Conservation (phyloP, 2,113 vertebrate species). For the Rhagologus leucostigma region DNA sequence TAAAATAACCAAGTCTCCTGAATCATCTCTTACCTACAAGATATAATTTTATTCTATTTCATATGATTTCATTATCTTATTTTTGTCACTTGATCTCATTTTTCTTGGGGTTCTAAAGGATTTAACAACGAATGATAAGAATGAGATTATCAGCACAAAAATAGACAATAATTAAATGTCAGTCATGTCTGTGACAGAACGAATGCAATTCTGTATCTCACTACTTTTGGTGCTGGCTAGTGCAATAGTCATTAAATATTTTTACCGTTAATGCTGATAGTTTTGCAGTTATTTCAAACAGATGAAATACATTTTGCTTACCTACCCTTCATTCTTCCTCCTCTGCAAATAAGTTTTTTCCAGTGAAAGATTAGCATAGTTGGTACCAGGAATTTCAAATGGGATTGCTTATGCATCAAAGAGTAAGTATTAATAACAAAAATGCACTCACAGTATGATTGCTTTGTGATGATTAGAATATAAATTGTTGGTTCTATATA, state of each 20-base stretch:
- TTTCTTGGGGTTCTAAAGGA: conserved; percentile 75
- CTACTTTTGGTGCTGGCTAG: conserved; percentile 70
- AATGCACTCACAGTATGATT: conserved; percentile 68
- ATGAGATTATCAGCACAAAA: conserved; percentile 79
- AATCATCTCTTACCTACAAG: conserved; percentile 72
- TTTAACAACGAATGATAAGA: conserved; percentile 77
- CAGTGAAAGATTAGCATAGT: conserved; percentile 63
- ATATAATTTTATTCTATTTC: conserved; percentile 77
- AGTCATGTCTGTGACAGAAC: conserved; percentile 75
- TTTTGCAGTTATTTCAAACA: conserved; percentile 63
- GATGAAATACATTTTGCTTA: conserved; percentile 43
- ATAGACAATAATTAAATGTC: conserved; percentile 83
- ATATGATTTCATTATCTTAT: conserved; percentile 79
- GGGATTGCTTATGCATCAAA: conserved; percentile 75
- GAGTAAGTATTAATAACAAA: conserved; percentile 70
- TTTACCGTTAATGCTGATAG: conserved; percentile 58
- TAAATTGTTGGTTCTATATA: conserved; percentile 71
- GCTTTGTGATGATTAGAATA: conserved; percentile 73
- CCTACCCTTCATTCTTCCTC: conserved; percentile 54
- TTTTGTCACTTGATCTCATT: conserved; percentile 78
- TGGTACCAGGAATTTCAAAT: conserved; percentile 69
- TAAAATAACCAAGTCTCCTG: conserved; percentile 67
- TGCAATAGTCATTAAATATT: conserved; percentile 72
- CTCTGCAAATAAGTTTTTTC: conserved; percentile 52
- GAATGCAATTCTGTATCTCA: conserved; percentile 74